phyloP scores from a whole-genome alignment of 1,140 invertebrate genomes.

The Vanessa tameamea region DNA sequence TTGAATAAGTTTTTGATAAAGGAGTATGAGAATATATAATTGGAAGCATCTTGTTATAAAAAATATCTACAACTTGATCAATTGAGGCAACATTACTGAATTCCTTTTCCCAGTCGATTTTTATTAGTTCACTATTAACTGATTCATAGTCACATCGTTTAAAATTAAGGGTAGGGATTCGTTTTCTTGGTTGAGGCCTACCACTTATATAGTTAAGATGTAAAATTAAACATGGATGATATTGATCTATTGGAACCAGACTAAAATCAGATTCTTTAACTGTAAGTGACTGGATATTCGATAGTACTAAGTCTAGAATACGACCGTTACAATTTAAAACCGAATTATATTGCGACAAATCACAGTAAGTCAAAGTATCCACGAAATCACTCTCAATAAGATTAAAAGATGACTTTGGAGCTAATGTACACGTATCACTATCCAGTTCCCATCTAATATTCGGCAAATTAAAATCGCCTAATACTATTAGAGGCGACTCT shows the following conservation, averaged over 20 bases:
- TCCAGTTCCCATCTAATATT: neutral
- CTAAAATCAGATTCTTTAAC: constrained; percentile 7
- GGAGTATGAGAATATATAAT: constrained; percentile 30
- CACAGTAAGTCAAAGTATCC: neutral
- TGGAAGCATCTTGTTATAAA: constrained; percentile 17
- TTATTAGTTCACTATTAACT: constrained; percentile 12
- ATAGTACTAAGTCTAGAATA: constrained; percentile 27
- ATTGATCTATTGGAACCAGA: constrained; percentile 18
- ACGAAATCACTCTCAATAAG: neutral
- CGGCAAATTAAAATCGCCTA: no score
- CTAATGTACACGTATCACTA: neutral
- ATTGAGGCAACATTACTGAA: constrained; percentile 9
- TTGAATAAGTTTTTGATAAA: neutral
- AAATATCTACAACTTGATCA: constrained; percentile 15
- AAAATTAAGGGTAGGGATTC: constrained; percentile 19
- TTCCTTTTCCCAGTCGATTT: constrained; percentile 15
- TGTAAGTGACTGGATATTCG: constrained; percentile 7
- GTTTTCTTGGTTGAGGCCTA: neutral
- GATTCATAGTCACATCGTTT: constrained; percentile 12
- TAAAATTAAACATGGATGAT: constrained; percentile 24
- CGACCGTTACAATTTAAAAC: constrained; percentile 16
- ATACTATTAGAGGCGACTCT: neutral
- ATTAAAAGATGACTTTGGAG: neutral
- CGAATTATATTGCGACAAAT: constrained; percentile 7
- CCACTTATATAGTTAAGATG: neutral